Evolutionary conservation across 2,888 invertebrate genomes (phyloP).

Genomic region (Druceiella hillmani): DNA sequence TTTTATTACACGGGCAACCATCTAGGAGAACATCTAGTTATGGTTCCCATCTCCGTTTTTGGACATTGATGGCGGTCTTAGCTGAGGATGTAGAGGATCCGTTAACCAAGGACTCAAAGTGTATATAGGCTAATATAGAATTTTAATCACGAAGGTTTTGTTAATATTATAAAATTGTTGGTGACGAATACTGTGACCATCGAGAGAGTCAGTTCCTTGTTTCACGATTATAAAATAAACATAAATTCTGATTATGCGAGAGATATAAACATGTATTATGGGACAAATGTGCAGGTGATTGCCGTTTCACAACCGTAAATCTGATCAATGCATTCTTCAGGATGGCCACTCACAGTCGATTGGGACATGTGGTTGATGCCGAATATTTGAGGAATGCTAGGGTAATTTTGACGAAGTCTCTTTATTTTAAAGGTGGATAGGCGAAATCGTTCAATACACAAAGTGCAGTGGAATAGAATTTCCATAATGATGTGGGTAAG

Average conservation of each 20-base stretch:
- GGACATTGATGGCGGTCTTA: conserved; percentile 45
- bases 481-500: conserved; percentile 55
- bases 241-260: conserved; percentile 31
- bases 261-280: conserved; percentile 35
- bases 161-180: too few species aligned
- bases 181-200: too few species aligned
- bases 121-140: too few species aligned
- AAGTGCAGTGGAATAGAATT: conserved; percentile 50
- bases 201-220: conserved; percentile 43
- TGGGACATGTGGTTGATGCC: conserved; percentile 40
- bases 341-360: conserved; percentile 34
- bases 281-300: conserved; percentile 35
- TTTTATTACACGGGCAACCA: conserved; percentile 38
- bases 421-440: conserved; percentile 72
- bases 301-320: conserved; percentile 37
- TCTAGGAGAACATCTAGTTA: conserved; percentile 40
- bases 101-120: conserved; percentile 34
- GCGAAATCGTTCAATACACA: conserved; percentile 55
- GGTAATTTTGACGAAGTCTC: conserved; percentile 62
- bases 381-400: conserved; percentile 52
- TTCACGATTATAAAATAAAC: conserved; percentile 36
- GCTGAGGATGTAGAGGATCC: conserved; percentile 37
- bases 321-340: conserved; percentile 39
- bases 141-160: too few species aligned
- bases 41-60: conserved; percentile 47